Evolutionary conservation across 2,888 invertebrate species (phyloP).

Genomic region (Agonum fuliginosum): DNA sequence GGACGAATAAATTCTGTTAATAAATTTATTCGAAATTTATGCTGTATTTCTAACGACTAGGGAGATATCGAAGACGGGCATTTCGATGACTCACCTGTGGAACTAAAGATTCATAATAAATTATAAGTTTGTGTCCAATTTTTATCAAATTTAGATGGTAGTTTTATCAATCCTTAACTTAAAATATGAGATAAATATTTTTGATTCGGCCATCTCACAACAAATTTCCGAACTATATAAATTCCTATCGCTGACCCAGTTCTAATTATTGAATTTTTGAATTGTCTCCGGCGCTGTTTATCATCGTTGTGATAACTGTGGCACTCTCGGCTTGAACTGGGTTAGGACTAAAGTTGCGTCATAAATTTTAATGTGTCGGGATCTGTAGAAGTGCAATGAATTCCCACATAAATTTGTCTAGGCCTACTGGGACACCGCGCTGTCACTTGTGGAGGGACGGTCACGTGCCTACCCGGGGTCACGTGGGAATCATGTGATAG

Average conservation of each 20-base stretch:
- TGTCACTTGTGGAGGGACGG: constrained; percentile 19
- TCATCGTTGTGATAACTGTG: constrained; percentile 2
- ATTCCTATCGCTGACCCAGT: constrained; percentile 3
- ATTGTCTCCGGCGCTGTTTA: constrained; percentile 1
- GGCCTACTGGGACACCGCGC: constrained; percentile 18
- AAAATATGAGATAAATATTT: too few relatives aligned
- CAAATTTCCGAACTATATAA: too few relatives aligned
- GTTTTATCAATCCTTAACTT: too few relatives aligned
- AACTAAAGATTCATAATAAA: too few relatives aligned
- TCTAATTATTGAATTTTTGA: constrained; percentile 38
- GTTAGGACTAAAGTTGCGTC: constrained; percentile 36
- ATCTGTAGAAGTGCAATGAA: constrained; percentile 34
- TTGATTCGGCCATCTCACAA: too few relatives aligned
- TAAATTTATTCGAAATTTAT: too few relatives aligned
- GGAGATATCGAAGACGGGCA: too few relatives aligned
- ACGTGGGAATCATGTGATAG: constrained; percentile 30
- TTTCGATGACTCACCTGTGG: too few relatives aligned
- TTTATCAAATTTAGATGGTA: too few relatives aligned
- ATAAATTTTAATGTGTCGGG: constrained; percentile 50
- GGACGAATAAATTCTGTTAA: too few relatives aligned
- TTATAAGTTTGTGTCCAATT: too few relatives aligned
- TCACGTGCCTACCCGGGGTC: constrained; percentile 32
- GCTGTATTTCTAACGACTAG: too few relatives aligned
- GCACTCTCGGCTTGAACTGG: background rate
- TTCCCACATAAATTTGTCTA: constrained; percentile 55